Percentiles rank a stretch among this genome's conserved stretches.
phyloP scores from a whole-genome alignment of 2,113 vertebrate genomes.

The Podarcis muralis region DNA sequence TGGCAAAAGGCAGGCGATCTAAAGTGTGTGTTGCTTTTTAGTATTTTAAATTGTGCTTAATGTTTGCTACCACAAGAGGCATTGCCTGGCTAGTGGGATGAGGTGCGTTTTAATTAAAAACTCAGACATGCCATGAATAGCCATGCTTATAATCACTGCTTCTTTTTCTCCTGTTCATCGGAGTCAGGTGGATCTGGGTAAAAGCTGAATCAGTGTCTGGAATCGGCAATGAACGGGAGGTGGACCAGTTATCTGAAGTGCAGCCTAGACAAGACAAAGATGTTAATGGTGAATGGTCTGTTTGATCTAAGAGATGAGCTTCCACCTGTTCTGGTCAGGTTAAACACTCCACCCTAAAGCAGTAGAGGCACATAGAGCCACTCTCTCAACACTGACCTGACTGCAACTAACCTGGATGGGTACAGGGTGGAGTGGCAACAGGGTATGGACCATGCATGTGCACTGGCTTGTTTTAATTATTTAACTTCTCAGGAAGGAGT shows the following conservation, averaged over 20 bases:
- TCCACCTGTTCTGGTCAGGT: not conserved
- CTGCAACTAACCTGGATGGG: not conserved
- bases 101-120: not conserved
- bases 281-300: no score
- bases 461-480: not conserved
- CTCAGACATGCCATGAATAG: not conserved
- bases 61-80: not conserved
- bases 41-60: not conserved
- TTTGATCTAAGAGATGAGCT: not conserved
- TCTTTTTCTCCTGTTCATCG: not conserved
- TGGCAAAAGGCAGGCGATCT: not conserved
- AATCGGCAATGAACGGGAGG: not conserved
- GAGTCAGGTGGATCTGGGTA: not conserved
- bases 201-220: not conserved
- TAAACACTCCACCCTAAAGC: not conserved
- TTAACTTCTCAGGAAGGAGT: not conserved
- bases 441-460: not conserved
- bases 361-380: not conserved
- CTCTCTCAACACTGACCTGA: not conserved
- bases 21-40: not conserved
- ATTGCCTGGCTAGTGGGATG: not conserved
- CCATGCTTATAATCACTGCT: not conserved
- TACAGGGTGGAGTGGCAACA: not conserved
- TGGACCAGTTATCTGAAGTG: no score
- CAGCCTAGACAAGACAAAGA: not conserved